Evolutionary conservation across 2,797 vertebrate species (phyloP).

Genomic region (Diplodus sargus): DNA sequence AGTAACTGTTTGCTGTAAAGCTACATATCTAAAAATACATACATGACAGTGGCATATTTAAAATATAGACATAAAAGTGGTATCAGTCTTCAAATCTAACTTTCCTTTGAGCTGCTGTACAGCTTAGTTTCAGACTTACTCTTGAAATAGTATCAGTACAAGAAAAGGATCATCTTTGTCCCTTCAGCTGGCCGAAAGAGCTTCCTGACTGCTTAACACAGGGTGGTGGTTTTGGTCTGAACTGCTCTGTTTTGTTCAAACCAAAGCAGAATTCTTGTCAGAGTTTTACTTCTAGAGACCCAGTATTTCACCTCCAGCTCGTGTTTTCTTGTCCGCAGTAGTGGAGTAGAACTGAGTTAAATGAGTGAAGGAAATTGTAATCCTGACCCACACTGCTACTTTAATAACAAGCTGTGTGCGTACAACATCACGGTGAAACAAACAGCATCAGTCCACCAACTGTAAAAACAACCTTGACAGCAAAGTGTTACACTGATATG

Average conservation of each 20-base stretch:
- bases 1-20: neutral
- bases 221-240: neutral
- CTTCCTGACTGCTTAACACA: too few species aligned
- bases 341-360: neutral
- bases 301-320: neutral
- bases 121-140: neutral
- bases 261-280: neutral
- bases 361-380: neutral
- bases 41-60: neutral
- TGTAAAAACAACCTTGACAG: constrained; percentile 27
- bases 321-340: neutral
- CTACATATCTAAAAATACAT: neutral
- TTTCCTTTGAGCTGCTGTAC: neutral
- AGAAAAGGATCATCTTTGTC: neutral
- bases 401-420: neutral
- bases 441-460: constrained; percentile 7
- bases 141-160: too few species aligned
- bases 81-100: neutral
- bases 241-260: neutral
- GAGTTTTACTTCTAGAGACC: neutral
- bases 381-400: neutral
- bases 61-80: neutral
- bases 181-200: neutral
- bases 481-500: constrained; percentile 26
- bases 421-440: constrained; percentile 3